Base-by-base conservation (phyloP, 2,888 invertebrate species). In the Erynnis tages region DNA sequence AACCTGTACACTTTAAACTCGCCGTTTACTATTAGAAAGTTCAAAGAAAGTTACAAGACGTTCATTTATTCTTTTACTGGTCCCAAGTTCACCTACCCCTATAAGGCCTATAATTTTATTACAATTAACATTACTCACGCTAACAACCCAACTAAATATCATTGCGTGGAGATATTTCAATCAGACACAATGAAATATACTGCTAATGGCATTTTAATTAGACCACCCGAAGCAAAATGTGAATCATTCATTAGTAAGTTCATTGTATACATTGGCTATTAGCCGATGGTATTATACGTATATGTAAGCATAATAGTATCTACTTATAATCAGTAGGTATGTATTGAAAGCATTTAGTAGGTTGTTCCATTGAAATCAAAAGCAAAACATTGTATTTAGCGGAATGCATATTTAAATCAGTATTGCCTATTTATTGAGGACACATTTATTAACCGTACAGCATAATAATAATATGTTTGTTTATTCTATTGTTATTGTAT, bases 291-390 rank as follows among this genome's bases (percentile, higher is more conserved):
- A 46, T 25, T 19, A 19, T 10, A 41, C 29, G 17, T 16, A 7
- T 21, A 21, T 21, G 5, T 43, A 43, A 10, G 11, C 19, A 43
- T 29, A 43, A 19, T 43, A n/a, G n/a, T n/a, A n/a, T n/a, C n/a
- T n/a, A n/a, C n/a, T n/a, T n/a, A n/a, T n/a, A n/a, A 43, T 43
- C 17, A 43, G 19, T 43, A 43, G 29, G 43, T 19, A 44, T 16
- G 21, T 13, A 8, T 6, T 10, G 16, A 10, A 19, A 7, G 19
- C 37, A 37, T n/a, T n/a, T n/a, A n/a, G n/a, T n/a, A n/a, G 13
- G 35, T 10, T 46, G 29, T 19, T 30, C 30, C 29, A 30, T 30
- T 30, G 30, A 48, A 48, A 30, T 40, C 21, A 40, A 40, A 29
- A 45, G n/a, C 11, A 45, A 6, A 21, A n/a, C 6, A 34, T 34